A percentile compares a stretch with the other conserved stretches of the same genome.
phyloP scores from a whole-genome alignment of 35 echinoderm and acorn worm species.

The Amphiura filiformis region DNA sequence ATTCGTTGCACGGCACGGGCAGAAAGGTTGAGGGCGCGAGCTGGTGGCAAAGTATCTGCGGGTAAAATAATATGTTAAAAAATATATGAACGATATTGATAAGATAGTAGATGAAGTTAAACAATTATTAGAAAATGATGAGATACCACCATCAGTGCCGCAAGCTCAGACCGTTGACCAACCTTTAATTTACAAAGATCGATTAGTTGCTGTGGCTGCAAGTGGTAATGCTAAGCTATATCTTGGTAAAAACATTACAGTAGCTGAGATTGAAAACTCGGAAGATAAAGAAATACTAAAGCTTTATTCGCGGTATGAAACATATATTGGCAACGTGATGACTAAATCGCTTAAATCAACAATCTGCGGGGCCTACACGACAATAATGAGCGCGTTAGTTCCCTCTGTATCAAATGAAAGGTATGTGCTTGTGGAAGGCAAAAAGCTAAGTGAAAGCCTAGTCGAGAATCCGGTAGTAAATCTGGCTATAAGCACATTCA shows the following conservation, averaged over 20 bases:
- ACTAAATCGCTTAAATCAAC: neutral
- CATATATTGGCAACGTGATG: neutral
- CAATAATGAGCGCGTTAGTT: neutral
- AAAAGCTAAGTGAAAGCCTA: neutral
- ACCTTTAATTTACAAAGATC: neutral
- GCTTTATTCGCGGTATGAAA: neutral
- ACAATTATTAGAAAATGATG: too few species aligned
- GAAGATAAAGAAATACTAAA: neutral
- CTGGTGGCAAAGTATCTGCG: neutral
- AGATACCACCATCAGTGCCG: too few species aligned
- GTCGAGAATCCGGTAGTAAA: neutral
- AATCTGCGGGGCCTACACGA: neutral
- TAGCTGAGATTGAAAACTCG: neutral
- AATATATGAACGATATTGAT: neutral
- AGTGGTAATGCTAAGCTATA: conserved; percentile 2
- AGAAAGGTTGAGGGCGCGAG: neutral
- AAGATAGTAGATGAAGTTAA: neutral
- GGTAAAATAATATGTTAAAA: neutral
- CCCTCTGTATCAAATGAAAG: neutral
- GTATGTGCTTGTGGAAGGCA: neutral
- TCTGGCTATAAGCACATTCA: neutral
- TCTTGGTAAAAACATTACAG: neutral
- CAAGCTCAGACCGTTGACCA: too few species aligned
- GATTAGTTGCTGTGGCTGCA: neutral
- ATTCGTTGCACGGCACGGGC: neutral